These are phyloP conservation scores for Rhagoletis zephyria DNA, from an alignment of 1,140 invertebrate species.

Conservation along the genomic window DNA sequence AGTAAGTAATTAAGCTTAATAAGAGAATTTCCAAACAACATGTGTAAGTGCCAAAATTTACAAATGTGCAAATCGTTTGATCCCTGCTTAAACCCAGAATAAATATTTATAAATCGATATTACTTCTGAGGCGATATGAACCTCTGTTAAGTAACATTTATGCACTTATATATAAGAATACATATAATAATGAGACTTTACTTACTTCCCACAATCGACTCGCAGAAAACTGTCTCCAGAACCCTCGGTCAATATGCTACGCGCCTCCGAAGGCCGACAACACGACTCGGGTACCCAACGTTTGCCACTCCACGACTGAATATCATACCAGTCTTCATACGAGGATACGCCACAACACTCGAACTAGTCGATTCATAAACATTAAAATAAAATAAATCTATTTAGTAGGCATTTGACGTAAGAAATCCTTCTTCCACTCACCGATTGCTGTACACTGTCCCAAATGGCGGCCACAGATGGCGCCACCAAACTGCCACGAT, in stretches of 20 bases:
- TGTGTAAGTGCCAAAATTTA: too few relatives aligned
- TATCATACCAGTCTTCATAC: slow-evolving; percentile 88
- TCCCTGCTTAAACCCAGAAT: too few relatives aligned
- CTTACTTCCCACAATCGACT: slow-evolving; percentile 69
- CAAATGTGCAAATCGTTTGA: too few relatives aligned
- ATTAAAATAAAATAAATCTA: background rate
- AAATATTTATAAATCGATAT: too few relatives aligned
- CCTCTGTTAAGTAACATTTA: too few relatives aligned
- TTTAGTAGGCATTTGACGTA: background rate
- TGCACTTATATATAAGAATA: too few relatives aligned
- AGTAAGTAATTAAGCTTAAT: too few relatives aligned
- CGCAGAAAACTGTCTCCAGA: slow-evolving; percentile 66
- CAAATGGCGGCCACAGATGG: slow-evolving; percentile 80
- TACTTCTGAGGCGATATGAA: too few relatives aligned
- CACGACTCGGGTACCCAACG: slow-evolving; percentile 86
- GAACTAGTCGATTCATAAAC: slow-evolving; percentile 79
- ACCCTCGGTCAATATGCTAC: slow-evolving; percentile 73
- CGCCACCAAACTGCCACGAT: slow-evolving; percentile 75
- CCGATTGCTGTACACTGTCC: slow-evolving; percentile 83
- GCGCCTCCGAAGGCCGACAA: slow-evolving; percentile 77
- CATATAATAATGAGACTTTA: background rate
- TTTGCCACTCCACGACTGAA: slow-evolving; percentile 83
- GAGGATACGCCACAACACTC: slow-evolving; percentile 88
- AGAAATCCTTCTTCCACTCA: slow-evolving; percentile 68
- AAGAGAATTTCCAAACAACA: too few relatives aligned